These are phyloP conservation scores for Dryocosmus kuriphilus DNA, from an alignment of 2,888 invertebrate genomes.

Conservation along the genomic window DNA sequence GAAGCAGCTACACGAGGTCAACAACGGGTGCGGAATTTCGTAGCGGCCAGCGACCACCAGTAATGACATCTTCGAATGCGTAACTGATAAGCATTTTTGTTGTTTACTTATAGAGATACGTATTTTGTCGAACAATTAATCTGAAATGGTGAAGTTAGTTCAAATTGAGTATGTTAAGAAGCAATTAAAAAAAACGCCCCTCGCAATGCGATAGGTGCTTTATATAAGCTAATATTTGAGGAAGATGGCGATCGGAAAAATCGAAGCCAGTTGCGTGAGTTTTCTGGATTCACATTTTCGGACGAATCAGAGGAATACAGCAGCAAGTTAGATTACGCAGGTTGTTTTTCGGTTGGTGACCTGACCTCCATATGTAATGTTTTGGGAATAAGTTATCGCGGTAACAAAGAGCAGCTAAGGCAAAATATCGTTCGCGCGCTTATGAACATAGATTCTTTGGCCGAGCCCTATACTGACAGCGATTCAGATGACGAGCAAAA, in stretches of 20 bases:
- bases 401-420: not conserved
- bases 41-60: not conserved
- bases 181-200: conserved; percentile 21
- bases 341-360: conserved; percentile 25
- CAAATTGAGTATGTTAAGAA: conserved; percentile 25
- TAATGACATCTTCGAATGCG: not conserved
- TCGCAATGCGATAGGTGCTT: conserved; percentile 11
- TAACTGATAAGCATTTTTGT: not conserved
- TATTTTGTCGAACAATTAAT: too few relatives aligned
- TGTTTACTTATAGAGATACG: too few relatives aligned
- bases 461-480: not conserved
- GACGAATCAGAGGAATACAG: conserved; percentile 37
- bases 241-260: conserved; percentile 28
- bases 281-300: conserved; percentile 36
- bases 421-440: not conserved
- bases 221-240: conserved; percentile 41
- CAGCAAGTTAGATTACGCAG: not conserved
- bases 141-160: conserved; percentile 29
- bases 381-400: conserved; percentile 29
- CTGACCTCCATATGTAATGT: too few relatives aligned
- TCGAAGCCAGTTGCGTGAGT: conserved; percentile 21
- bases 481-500: conserved; percentile 11
- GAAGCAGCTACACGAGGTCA: not conserved
- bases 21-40: not conserved
- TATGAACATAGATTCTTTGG: not conserved